Conservation (phyloP, 2,888 invertebrate genomes). For the Tromatobia lineatoria region DNA sequence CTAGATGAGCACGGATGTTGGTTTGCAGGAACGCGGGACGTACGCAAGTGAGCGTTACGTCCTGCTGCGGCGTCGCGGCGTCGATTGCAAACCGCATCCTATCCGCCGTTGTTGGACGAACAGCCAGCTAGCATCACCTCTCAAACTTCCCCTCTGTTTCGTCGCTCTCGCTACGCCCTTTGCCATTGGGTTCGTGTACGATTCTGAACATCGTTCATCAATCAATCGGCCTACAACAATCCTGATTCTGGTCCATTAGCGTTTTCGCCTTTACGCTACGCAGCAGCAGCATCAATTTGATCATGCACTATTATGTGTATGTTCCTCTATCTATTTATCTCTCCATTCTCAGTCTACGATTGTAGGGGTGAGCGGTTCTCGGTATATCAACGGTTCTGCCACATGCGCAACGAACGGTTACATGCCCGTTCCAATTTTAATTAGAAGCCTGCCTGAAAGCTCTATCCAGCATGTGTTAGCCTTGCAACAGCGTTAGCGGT, state of each 20-base stretch:
- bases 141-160: constrained; percentile 7
- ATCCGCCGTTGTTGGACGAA: constrained; percentile 5
- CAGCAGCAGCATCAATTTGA: constrained; percentile 12
- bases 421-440: constrained; percentile 71
- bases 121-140: constrained; percentile 45
- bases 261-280: constrained; percentile 67
- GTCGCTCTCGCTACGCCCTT: constrained; percentile 34
- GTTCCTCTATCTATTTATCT: constrained; percentile 12
- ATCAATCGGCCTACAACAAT: constrained; percentile 70
- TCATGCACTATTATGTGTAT: constrained; percentile 26
- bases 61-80: constrained; percentile 56
- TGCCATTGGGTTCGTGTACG: constrained; percentile 37
- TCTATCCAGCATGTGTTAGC: constrained; percentile 9
- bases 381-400: constrained; percentile 47
- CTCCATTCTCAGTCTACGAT: constrained; percentile 24
- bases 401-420: constrained; percentile 45
- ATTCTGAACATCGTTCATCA: constrained; percentile 68
- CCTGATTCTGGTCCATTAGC: constrained; percentile 72
- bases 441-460: constrained; percentile 65
- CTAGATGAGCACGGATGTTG: constrained; percentile 23
- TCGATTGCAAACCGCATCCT: constrained; percentile 49
- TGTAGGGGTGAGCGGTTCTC: constrained; percentile 55
- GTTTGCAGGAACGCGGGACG: constrained; percentile 5
- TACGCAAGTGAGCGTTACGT: constrained; percentile 43
- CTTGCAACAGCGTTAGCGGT: constrained; percentile 54